Percentiles rank a stretch among this genome's conserved stretches.
Conservation (phyloP, 2,113 vertebrate species). For the Corythornis madagascariensis region DNA sequence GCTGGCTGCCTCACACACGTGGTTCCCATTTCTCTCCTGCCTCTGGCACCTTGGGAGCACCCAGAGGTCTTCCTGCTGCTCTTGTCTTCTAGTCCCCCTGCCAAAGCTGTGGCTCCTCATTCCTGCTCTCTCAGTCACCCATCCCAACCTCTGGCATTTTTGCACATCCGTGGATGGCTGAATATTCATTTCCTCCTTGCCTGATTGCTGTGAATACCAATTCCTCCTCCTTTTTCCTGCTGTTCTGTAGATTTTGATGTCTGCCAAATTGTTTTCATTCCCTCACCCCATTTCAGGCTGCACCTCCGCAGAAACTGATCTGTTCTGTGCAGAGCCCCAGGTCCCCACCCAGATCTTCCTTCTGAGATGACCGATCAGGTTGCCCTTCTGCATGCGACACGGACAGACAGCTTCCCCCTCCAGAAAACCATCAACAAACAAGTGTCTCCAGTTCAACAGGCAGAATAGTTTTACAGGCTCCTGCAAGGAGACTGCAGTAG, state of each 20-base stretch:
- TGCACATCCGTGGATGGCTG: conserved; percentile 55
- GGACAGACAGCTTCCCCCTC: neutral
- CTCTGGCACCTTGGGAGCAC: conserved; percentile 37
- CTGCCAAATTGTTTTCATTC: conserved; percentile 67
- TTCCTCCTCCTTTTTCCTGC: conserved; percentile 68
- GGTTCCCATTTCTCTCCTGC: conserved; percentile 45
- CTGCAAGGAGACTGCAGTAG: conserved; percentile 63
- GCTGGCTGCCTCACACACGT: conserved; percentile 28
- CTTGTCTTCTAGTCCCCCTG: conserved; percentile 12
- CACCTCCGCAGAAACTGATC: conserved; percentile 51
- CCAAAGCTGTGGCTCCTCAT: conserved; percentile 28
- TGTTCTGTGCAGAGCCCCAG: neutral
- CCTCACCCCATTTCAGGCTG: conserved; percentile 32
- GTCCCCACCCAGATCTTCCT: conserved; percentile 38
- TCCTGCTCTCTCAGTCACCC: conserved; percentile 50
- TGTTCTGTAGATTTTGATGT: conserved; percentile 42
- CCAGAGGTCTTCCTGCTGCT: conserved; percentile 22
- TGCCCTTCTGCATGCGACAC: neutral
- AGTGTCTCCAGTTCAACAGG: conserved; percentile 22
- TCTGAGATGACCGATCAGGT: neutral
- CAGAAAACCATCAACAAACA: neutral
- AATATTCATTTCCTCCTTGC: conserved; percentile 66
- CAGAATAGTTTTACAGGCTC: neutral
- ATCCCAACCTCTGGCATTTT: conserved; percentile 62
- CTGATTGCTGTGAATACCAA: conserved; percentile 60